Conservation (phyloP, 1,140 invertebrate genomes). For the Hetaerina americana region DNA sequence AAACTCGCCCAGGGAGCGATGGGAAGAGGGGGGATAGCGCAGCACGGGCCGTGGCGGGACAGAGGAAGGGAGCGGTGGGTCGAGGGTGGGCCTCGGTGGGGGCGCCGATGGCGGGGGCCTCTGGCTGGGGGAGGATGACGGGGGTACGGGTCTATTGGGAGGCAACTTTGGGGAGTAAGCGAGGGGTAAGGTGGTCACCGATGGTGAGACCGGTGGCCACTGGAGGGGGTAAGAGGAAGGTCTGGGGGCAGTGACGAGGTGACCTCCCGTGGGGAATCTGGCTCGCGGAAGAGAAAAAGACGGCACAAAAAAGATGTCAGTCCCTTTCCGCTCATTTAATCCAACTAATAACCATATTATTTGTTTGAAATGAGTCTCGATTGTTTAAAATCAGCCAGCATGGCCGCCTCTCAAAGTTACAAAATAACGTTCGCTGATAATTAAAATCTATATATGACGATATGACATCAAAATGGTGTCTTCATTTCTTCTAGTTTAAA, state of each 20-base stretch:
- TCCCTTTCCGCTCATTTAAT: neutral
- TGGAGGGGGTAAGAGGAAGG: conserved; percentile 1
- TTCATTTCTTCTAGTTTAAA: no score
- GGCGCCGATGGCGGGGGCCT: neutral
- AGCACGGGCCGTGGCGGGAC: no score
- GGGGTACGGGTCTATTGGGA: neutral
- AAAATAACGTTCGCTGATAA: no score
- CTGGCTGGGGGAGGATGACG: neutral
- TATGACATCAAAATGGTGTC: no score
- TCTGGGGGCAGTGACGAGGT: neutral
- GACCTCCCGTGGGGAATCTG: neutral
- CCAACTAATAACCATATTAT: no score
- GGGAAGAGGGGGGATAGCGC: no score
- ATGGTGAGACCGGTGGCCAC: neutral
- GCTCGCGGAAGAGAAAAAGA: neutral
- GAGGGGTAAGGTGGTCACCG: neutral
- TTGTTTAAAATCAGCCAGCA: no score
- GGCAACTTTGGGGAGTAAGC: neutral
- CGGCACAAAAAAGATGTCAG: neutral
- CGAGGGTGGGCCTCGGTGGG: neutral
- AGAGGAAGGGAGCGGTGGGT: no score
- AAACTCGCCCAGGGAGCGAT: neutral
- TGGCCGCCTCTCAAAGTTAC: no score
- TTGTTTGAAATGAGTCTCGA: no score
- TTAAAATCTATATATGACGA: no score